These are phyloP conservation scores for Crocuta crocuta DNA, from an alignment of 2,113 vertebrate genomes.

Conservation along the genomic window DNA sequence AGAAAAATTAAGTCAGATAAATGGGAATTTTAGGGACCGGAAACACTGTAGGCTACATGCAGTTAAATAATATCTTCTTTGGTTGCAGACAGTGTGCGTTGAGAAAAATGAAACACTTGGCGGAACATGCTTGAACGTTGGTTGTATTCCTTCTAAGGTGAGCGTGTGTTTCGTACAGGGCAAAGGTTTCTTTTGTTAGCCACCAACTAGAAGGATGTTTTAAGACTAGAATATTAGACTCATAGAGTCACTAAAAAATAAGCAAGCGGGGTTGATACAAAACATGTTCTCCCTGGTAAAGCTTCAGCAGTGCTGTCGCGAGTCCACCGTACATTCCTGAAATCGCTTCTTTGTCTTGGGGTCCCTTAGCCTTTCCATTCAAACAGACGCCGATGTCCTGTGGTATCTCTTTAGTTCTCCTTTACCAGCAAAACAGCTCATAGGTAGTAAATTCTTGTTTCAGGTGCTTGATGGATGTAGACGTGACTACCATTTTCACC, in stretches of 20 bases:
- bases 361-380: not conserved
- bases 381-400: not conserved
- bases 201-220: not conserved
- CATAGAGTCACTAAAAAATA: not conserved
- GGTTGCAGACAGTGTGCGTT: constrained; percentile 94
- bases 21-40: constrained; percentile 1
- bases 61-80: constrained; percentile 21
- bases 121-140: constrained; percentile 98
- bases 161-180: not conserved
- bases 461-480: not conserved
- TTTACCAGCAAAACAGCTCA: constrained; percentile 9
- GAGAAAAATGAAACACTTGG: constrained; percentile 97
- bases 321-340: not conserved
- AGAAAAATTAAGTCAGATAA: not conserved
- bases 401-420: not conserved
- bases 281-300: not conserved
- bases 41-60: constrained; percentile 2
- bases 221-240: constrained; percentile 5
- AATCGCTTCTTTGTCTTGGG: not conserved
- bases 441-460: constrained; percentile 5
- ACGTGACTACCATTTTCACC: not conserved
- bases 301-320: not conserved
- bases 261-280: not conserved
- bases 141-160: constrained; percentile 99
- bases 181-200: not conserved